Evolutionary conservation across 2,888 invertebrate genomes (phyloP).

Genomic region (Calliphora vomitoria): DNA sequence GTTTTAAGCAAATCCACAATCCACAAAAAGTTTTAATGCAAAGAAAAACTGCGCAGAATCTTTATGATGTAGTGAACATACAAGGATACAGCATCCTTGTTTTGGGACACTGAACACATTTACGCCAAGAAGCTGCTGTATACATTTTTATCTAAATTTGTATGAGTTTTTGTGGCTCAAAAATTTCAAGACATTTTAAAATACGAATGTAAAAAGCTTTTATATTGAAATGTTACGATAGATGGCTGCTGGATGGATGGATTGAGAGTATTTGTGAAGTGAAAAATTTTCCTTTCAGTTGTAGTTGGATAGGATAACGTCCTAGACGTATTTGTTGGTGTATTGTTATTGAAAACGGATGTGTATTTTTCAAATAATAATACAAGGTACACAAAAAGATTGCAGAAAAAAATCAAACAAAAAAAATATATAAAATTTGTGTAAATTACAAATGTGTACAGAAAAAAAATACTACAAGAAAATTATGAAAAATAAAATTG

Average conservation of each 20-base stretch:
- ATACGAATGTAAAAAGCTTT: conserved; percentile 52
- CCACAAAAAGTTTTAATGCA: conserved; percentile 30
- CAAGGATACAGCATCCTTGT: conserved; percentile 65
- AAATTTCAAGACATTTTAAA: conserved; percentile 15
- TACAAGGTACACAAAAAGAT: conserved; percentile 69
- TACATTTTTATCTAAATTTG: conserved; percentile 56
- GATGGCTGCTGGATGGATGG: conserved; percentile 38
- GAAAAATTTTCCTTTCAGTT: conserved; percentile 81
- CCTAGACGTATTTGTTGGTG: conserved; percentile 78
- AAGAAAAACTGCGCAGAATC: conserved; percentile 66
- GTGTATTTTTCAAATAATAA: conserved; percentile 68
- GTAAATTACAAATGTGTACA: conserved; percentile 35
- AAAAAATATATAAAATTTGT: conserved; percentile 32
- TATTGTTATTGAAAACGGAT: conserved; percentile 57
- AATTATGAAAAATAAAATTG: neutral
- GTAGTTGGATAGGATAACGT: conserved; percentile 84
- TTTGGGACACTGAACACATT: conserved; percentile 27
- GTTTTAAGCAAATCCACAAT: conserved; percentile 27
- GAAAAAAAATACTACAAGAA: conserved; percentile 2
- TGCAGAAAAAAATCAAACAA: conserved; percentile 22
- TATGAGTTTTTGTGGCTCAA: neutral
- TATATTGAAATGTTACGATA: conserved; percentile 14
- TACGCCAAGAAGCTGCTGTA: conserved; percentile 60
- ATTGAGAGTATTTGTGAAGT: conserved; percentile 58
- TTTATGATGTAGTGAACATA: conserved; percentile 6